Conservation (phyloP, 1,140 invertebrate species). For the Diplogasteroides magnus region DNA sequence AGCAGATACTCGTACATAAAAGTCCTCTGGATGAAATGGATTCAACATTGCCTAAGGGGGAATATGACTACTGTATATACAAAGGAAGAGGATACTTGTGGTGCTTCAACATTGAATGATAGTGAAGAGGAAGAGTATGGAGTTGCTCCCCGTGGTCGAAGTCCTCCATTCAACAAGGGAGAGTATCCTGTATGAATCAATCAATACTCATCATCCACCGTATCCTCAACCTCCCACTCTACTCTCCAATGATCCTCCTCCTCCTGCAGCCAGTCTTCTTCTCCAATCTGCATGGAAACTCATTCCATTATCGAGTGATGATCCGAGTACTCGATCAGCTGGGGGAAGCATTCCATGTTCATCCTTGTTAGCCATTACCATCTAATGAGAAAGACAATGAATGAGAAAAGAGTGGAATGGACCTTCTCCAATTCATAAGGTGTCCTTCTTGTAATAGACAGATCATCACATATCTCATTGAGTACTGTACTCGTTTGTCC, state of each 20-base stretch:
- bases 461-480: background rate
- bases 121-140: too few relatives aligned
- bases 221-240: too few relatives aligned
- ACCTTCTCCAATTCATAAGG: background rate
- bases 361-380: background rate
- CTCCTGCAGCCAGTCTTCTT: too few relatives aligned
- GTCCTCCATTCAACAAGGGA: too few relatives aligned
- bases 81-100: too few relatives aligned
- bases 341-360: background rate
- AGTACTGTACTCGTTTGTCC: background rate
- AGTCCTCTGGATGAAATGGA: slow-evolving; percentile 92
- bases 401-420: background rate
- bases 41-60: slow-evolving; percentile 66
- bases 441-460: background rate
- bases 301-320: background rate
- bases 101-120: too few relatives aligned
- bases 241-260: too few relatives aligned
- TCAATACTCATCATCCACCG: too few relatives aligned
- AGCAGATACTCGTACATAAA: slow-evolving; percentile 90
- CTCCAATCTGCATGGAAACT: background rate
- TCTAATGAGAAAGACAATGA: background rate
- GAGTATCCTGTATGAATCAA: too few relatives aligned
- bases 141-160: too few relatives aligned
- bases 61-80: too few relatives aligned
- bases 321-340: background rate